These are phyloP conservation scores for Noturus placidus DNA, from an alignment of 2,113 vertebrate species.

Conservation along the genomic window DNA sequence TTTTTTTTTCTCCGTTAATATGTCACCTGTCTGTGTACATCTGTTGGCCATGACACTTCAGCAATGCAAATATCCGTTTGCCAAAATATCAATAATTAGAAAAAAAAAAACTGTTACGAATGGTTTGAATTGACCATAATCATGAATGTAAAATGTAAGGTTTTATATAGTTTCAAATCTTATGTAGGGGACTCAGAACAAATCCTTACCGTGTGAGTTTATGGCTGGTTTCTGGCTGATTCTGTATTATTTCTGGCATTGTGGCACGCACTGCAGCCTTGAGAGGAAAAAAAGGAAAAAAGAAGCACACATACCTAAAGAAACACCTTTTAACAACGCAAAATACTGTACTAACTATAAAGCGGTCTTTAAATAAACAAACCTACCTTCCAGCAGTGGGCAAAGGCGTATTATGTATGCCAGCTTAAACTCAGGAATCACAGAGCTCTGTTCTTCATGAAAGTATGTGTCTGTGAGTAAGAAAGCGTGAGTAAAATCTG, in stretches of 20 bases:
- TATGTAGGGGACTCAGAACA: background rate
- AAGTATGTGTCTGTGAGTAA: conserved; percentile 1
- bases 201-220: conserved; percentile 67
- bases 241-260: conserved; percentile 98
- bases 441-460: conserved; percentile 16
- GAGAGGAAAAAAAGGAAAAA: background rate
- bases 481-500: background rate
- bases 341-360: background rate
- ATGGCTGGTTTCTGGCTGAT: conserved; percentile 79
- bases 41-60: background rate
- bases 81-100: background rate
- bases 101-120: background rate
- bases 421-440: conserved; percentile 40
- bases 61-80: background rate
- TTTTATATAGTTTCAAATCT: background rate
- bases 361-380: background rate
- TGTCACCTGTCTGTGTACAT: background rate
- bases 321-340: background rate
- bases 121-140: background rate
- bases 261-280: conserved; percentile 75
- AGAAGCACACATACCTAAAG: background rate
- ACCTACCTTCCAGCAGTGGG: conserved; percentile 46
- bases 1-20: background rate
- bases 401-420: conserved; percentile 21
- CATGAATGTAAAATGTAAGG: background rate